A percentile compares a stretch with the other conserved stretches of the same genome.
Conservation (phyloP, 92 coral and sea anemone genomes). For the Diadumene lineata region DNA sequence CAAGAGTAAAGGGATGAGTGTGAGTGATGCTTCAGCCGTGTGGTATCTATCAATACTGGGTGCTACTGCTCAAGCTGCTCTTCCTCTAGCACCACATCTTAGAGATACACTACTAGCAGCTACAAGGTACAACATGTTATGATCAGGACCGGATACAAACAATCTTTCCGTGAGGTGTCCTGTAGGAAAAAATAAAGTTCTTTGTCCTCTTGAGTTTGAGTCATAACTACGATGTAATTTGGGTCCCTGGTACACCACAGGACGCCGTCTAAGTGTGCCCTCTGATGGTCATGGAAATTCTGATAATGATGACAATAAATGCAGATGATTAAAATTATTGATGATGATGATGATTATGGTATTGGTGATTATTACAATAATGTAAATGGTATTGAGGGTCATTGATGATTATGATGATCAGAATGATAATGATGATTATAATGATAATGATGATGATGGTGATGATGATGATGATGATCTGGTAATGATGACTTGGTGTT, state of each 20-base stretch:
- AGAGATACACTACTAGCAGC: conserved; percentile 72
- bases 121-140: conserved; percentile 60
- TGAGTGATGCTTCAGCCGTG: conserved; percentile 95
- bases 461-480: background rate
- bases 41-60: conserved; percentile 96
- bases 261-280: no score
- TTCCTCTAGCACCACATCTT: conserved; percentile 94
- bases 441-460: background rate
- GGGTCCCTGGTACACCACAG: no score
- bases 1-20: conserved; percentile 93
- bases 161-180: no score
- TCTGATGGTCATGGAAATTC: no score
- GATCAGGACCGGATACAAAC: background rate
- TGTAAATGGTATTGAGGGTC: no score
- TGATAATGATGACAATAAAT: no score
- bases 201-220: no score
- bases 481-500: background rate
- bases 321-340: no score
- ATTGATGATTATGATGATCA: background rate
- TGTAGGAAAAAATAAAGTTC: no score
- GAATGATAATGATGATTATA: background rate
- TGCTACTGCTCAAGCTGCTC: conserved; percentile 83
- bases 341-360: no score
- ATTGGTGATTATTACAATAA: no score
- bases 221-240: no score